phyloP scores from a whole-genome alignment of 1,140 invertebrate species.

The Bombus superbus region DNA sequence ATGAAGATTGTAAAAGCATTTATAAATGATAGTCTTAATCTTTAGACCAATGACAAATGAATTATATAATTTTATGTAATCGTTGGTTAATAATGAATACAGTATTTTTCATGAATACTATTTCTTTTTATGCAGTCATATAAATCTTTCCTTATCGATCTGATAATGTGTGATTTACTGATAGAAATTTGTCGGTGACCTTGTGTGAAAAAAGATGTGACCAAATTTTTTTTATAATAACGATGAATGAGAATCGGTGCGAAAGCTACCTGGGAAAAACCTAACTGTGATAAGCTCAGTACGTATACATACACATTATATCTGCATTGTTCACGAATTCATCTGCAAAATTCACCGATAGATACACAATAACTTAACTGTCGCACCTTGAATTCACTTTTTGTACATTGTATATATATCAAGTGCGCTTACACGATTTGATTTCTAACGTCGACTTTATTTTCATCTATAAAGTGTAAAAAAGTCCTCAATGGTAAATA shows the following conservation, averaged over 20 bases:
- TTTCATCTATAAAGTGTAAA: background rate
- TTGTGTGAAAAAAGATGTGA: background rate
- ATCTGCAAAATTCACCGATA: background rate
- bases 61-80: conserved; percentile 48
- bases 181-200: too few species aligned
- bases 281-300: conserved; percentile 44
- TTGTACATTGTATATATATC: background rate
- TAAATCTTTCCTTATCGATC: background rate
- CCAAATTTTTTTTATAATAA: background rate
- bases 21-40: background rate
- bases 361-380: conserved; percentile 17
- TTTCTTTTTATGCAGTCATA: background rate
- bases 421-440: background rate
- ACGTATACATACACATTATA: conserved; percentile 41
- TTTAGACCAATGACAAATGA: background rate
- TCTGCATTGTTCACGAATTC: conserved; percentile 16
- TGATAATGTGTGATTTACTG: background rate
- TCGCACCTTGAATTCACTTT: background rate
- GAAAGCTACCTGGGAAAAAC: conserved; percentile 59
- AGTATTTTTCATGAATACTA: background rate
- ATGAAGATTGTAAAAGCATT: background rate
- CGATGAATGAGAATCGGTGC: background rate
- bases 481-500: background rate
- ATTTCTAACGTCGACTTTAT: background rate
- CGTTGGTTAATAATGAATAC: background rate